Evolutionary conservation across 1,140 invertebrate genomes (phyloP).

Genomic region (Brachionus calyciflorus): DNA sequence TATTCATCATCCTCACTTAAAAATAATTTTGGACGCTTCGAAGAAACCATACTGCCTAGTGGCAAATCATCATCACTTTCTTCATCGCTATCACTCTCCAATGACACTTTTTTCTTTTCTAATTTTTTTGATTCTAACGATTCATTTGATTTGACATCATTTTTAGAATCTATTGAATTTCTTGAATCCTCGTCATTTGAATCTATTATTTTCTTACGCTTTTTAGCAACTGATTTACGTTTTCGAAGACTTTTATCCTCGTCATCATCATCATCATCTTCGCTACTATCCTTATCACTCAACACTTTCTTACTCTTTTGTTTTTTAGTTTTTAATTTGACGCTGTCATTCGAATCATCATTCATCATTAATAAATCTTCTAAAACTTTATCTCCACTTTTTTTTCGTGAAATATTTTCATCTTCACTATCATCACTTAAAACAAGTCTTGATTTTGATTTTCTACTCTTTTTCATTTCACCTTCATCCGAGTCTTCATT

Average conservation of each 20-base stretch:
- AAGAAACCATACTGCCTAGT: neutral
- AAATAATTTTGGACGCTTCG: constrained; percentile 14
- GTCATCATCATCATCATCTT: constrained; percentile 22
- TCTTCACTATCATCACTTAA: constrained; percentile 8
- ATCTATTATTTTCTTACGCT: constrained; percentile 23
- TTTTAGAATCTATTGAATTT: neutral
- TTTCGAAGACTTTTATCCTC: neutral
- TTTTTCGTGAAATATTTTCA: neutral
- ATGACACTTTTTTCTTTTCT: neutral
- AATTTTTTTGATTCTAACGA: neutral
- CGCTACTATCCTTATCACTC: too few relatives aligned
- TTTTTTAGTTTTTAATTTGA: neutral
- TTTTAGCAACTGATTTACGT: constrained; percentile 31
- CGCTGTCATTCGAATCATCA: neutral
- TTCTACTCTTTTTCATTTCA: neutral
- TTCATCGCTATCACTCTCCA: neutral
- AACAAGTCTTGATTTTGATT: neutral
- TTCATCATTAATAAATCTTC: neutral
- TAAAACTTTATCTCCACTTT: neutral
- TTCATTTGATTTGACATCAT: neutral
- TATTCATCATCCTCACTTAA: constrained; percentile 36
- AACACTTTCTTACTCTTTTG: neutral
- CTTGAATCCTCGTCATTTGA: constrained; percentile 11
- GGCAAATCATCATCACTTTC: constrained; percentile 13
- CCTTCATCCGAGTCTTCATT: constrained; percentile 36